These are phyloP conservation scores for Notospermus geniculatus DNA, from an alignment of 1,140 invertebrate genomes.

Conservation along the genomic window DNA sequence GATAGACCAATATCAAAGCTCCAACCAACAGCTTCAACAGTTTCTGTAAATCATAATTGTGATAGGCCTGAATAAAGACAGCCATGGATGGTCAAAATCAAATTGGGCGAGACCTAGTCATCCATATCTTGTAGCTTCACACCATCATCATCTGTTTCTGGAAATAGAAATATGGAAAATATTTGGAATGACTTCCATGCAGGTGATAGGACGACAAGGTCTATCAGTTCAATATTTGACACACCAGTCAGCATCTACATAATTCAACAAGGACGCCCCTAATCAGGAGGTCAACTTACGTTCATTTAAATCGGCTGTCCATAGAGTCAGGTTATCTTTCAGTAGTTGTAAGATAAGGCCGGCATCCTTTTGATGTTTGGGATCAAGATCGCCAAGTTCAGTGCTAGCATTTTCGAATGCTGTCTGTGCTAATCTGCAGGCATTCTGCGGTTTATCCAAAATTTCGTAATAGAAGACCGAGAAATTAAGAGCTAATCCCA, in stretches of 20 bases:
- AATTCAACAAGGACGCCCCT: not conserved
- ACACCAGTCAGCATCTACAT: not conserved
- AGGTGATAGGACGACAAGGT: not conserved
- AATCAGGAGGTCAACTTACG: too few species aligned
- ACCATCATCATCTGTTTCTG: too few species aligned
- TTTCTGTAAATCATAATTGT: too few species aligned
- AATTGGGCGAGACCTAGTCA: not conserved
- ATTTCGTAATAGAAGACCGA: constrained; percentile 99
- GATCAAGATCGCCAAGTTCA: constrained; percentile 88
- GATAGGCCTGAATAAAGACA: too few species aligned
- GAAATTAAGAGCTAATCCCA: constrained; percentile 96
- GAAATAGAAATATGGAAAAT: not conserved
- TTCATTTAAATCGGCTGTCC: constrained; percentile 77
- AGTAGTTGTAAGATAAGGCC: constrained; percentile 96
- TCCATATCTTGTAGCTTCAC: not conserved
- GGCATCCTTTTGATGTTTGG: constrained; percentile 92
- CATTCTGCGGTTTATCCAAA: constrained; percentile 94
- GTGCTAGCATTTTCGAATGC: constrained; percentile 73
- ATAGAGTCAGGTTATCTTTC: constrained; percentile 77
- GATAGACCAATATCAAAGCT: too few species aligned
- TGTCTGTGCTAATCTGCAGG: constrained; percentile 82
- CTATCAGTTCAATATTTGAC: not conserved
- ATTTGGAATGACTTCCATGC: not conserved
- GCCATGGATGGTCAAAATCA: not conserved
- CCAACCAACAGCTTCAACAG: too few species aligned